Percentiles rank a stretch among this genome's conserved stretches.
Evolutionary conservation across 1,140 invertebrate species (phyloP).

Genomic region (Bombus polaris): DNA sequence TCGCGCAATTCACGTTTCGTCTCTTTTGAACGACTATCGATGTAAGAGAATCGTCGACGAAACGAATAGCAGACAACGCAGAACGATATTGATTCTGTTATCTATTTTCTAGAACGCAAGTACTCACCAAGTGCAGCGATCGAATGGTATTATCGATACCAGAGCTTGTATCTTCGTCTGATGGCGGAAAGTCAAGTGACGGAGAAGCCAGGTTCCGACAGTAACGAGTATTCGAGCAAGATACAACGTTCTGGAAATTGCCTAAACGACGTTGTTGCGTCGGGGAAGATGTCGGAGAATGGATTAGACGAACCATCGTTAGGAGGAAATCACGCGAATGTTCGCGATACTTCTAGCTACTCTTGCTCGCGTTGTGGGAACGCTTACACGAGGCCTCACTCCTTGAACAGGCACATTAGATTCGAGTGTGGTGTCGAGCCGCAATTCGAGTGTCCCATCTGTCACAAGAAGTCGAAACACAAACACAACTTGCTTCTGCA

Average conservation of each 20-base stretch:
- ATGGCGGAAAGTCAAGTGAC: constrained; percentile 68
- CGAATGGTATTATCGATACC: constrained; percentile 75
- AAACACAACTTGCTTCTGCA: constrained; percentile 84
- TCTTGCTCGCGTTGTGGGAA: constrained; percentile 84
- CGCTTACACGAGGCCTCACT: constrained; percentile 84
- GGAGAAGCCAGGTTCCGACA: constrained; percentile 5
- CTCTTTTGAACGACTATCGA: constrained; percentile 13
- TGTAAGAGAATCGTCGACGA: constrained; percentile 9
- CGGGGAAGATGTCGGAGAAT: constrained; percentile 16
- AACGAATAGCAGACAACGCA: background rate
- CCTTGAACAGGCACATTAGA: constrained; percentile 85
- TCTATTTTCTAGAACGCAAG: constrained; percentile 71
- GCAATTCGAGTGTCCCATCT: constrained; percentile 84
- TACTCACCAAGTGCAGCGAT: constrained; percentile 66
- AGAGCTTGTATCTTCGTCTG: constrained; percentile 71
- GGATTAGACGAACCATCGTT: constrained; percentile 3
- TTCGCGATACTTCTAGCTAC: constrained; percentile 58
- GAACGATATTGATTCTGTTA: constrained; percentile 57
- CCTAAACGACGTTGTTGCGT: background rate
- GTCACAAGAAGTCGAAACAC: constrained; percentile 85
- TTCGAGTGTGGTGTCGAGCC: constrained; percentile 87
- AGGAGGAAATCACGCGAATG: constrained; percentile 12
- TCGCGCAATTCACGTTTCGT: background rate
- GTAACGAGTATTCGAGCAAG: background rate
- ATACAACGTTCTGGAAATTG: constrained; percentile 4